Evolutionary conservation across 2,888 invertebrate species (phyloP).

Genomic region (Eutolmus rufibarbis): DNA sequence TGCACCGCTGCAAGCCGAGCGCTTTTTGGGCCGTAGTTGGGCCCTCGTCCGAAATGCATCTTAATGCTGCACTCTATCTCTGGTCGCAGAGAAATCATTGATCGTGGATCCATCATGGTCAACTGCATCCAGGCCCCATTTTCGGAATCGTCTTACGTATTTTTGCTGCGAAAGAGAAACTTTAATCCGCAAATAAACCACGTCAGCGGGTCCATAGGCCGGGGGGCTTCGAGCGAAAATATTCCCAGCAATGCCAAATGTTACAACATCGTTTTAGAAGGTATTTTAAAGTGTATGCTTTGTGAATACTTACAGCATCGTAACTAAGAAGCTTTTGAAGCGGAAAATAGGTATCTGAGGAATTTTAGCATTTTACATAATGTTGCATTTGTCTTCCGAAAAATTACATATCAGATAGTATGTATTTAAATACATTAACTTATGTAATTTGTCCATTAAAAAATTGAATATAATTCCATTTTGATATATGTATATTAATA

Average conservation of each 20-base stretch:
- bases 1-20: background rate
- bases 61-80: background rate
- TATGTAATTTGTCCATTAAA: no score
- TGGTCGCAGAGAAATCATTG: background rate
- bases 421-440: no score
- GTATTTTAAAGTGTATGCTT: background rate
- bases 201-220: background rate
- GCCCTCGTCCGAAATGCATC: background rate
- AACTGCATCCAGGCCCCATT: background rate
- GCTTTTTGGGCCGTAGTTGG: background rate
- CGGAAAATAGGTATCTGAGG: no score
- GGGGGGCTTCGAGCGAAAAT: background rate
- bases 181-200: background rate
- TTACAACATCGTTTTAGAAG: background rate
- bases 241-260: background rate
- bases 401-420: no score
- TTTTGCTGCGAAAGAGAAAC: background rate
- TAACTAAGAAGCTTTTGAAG: background rate
- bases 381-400: no score
- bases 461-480: no score
- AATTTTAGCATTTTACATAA: no score
- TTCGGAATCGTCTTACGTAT: background rate
- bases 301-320: no score
- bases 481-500: no score
- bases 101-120: background rate